A percentile compares a stretch with the other conserved stretches of the same genome.
These are phyloP conservation scores for Rhadina sibilatrix DNA, from an alignment of 2,113 vertebrate genomes.

Conservation along the genomic window DNA sequence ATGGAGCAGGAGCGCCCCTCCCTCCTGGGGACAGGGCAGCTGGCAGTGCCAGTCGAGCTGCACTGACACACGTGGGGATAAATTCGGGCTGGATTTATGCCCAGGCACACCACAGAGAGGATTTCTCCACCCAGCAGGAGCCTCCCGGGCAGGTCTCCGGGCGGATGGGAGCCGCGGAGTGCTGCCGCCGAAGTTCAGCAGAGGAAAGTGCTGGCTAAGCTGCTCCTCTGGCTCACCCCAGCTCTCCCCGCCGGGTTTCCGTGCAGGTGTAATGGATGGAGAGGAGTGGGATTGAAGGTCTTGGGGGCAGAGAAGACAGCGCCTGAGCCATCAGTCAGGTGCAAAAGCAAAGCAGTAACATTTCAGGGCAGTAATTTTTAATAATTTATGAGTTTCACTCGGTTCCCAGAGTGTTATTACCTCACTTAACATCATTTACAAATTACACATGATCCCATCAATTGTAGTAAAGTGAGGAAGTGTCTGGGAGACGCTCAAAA, in stretches of 20 bases:
- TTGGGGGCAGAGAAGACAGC: slow-evolving; percentile 18
- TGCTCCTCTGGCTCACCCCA: background rate
- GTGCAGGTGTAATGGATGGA: background rate
- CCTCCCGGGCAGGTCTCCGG: background rate
- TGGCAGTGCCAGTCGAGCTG: background rate
- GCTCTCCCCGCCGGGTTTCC: background rate
- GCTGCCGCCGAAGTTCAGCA: background rate
- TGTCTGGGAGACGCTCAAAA: slow-evolving; percentile 60
- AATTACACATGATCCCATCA: slow-evolving; percentile 66
- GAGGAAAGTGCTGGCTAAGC: slow-evolving; percentile 31
- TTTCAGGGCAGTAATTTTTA: slow-evolving; percentile 52
- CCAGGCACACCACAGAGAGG: background rate
- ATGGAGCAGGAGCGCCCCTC: background rate
- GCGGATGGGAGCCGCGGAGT: background rate
- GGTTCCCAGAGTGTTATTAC: slow-evolving; percentile 68
- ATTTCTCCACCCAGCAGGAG: background rate
- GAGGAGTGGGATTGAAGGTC: slow-evolving; percentile 11
- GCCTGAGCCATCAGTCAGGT: slow-evolving; percentile 32
- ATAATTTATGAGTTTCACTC: slow-evolving; percentile 61
- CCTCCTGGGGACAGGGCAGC: background rate
- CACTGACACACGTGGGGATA: fast-evolving
- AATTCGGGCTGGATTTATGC: background rate
- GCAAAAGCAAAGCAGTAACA: slow-evolving; percentile 42
- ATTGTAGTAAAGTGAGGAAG: slow-evolving; percentile 66
- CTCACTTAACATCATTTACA: slow-evolving; percentile 72